These are phyloP conservation scores for Nyctibius bracteatus DNA, from an alignment of 2,113 vertebrate species.

Conservation along the genomic window DNA sequence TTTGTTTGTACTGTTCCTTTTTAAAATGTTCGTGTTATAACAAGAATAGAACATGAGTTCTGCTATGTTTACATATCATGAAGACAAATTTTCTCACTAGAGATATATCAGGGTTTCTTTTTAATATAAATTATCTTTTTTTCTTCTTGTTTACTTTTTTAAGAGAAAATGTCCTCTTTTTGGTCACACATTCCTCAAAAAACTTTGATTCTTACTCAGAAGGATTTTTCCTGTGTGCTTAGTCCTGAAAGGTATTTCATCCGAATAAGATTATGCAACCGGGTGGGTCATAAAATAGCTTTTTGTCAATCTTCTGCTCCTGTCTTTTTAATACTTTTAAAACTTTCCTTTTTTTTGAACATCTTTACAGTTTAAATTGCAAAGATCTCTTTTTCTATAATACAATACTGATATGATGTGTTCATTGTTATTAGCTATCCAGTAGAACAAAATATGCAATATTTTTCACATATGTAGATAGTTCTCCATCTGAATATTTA, in stretches of 20 bases:
- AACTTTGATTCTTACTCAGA: neutral
- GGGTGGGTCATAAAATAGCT: neutral
- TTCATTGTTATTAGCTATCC: neutral
- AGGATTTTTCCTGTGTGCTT: neutral
- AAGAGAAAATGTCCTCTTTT: neutral
- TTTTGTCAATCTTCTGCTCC: neutral
- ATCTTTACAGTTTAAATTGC: neutral
- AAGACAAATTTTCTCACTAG: neutral
- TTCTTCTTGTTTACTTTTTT: neutral
- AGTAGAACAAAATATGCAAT: neutral
- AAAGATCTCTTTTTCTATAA: neutral
- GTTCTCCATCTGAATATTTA: neutral
- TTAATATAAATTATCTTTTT: neutral
- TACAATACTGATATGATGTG: neutral
- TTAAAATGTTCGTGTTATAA: neutral
- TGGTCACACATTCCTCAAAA: neutral
- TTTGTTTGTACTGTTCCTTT: neutral
- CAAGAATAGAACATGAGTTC: neutral
- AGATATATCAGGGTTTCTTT: neutral
- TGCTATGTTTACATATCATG: neutral
- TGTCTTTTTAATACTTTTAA: neutral
- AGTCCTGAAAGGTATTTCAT: neutral
- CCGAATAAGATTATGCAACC: neutral
- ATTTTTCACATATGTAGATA: neutral
- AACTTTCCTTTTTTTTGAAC: neutral